Conservation (phyloP, 2,113 vertebrate species). For the Plectropomus leopardus region DNA sequence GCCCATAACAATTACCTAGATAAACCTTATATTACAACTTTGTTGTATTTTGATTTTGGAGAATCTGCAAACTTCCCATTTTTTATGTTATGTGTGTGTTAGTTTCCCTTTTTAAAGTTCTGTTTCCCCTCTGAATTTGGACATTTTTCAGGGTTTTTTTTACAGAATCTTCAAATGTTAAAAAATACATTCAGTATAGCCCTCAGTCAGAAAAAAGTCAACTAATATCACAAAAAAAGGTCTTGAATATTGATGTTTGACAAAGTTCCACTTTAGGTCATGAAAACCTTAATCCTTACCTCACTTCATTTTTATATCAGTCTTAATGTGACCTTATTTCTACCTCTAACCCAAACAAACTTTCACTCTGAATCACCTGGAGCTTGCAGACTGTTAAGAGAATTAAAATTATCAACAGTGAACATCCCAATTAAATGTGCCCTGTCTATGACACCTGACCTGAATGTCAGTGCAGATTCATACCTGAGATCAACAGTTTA, state of each 20-base stretch:
- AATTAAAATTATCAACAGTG: background rate
- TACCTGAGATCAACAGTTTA: constrained; percentile 4
- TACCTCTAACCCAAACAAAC: background rate
- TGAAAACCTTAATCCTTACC: background rate
- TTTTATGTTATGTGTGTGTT: no score
- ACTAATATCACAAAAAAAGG: background rate
- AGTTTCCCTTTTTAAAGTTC: no score
- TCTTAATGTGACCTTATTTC: background rate
- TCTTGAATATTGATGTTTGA: background rate
- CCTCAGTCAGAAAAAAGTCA: no score
- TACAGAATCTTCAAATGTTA: no score
- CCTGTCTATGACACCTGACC: constrained; percentile 36
- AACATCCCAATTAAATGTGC: constrained; percentile 10
- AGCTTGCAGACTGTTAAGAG: background rate
- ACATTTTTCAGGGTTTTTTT: no score
- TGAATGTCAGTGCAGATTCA: constrained; percentile 24
- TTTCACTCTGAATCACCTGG: background rate
- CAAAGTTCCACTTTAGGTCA: background rate
- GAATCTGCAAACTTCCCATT: no score
- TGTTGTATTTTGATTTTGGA: background rate
- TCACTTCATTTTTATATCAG: background rate
- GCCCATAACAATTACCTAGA: no score
- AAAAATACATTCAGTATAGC: no score
- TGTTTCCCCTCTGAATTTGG: no score
- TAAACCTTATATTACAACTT: background rate